Evolutionary conservation across 1,140 invertebrate species (phyloP).

Genomic region (Microvelia longipes): DNA sequence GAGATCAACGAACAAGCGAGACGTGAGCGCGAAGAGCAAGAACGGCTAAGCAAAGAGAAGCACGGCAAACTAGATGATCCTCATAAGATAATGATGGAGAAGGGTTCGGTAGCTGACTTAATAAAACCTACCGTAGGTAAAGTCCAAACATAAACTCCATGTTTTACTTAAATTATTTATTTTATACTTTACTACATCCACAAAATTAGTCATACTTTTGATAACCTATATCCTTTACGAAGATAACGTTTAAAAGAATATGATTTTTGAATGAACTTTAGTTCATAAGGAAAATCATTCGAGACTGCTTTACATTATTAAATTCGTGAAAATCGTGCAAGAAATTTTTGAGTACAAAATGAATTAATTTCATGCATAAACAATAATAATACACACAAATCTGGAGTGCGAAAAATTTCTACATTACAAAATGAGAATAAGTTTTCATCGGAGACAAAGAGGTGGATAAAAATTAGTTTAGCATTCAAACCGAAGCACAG

Average conservation of each 20-base stretch:
- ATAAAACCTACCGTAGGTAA: conserved; percentile 23
- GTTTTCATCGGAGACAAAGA: too few species aligned
- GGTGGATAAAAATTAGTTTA: too few species aligned
- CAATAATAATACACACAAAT: too few species aligned
- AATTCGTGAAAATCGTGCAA: background rate
- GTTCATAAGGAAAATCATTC: background rate
- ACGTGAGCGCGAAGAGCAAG: conserved; percentile 76
- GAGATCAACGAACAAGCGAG: conserved; percentile 88
- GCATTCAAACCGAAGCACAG: too few species aligned
- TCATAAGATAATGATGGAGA: conserved; percentile 22
- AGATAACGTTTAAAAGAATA: background rate
- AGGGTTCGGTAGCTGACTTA: conserved; percentile 18
- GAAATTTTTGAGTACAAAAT: too few species aligned
- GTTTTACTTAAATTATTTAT: too few species aligned
- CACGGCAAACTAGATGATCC: conserved; percentile 47
- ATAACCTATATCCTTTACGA: background rate
- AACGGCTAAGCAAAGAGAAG: conserved; percentile 77
- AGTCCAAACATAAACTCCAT: conserved; percentile 21
- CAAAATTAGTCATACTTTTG: background rate
- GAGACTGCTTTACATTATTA: background rate
- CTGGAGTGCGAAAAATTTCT: too few species aligned
- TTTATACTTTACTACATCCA: background rate
- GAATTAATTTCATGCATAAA: too few species aligned
- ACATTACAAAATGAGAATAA: too few species aligned
- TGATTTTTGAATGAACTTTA: background rate